Percentiles rank a stretch among this genome's conserved stretches.
Evolutionary conservation across 2,888 invertebrate genomes (phyloP).

Genomic region (Cheilosia pagana): DNA sequence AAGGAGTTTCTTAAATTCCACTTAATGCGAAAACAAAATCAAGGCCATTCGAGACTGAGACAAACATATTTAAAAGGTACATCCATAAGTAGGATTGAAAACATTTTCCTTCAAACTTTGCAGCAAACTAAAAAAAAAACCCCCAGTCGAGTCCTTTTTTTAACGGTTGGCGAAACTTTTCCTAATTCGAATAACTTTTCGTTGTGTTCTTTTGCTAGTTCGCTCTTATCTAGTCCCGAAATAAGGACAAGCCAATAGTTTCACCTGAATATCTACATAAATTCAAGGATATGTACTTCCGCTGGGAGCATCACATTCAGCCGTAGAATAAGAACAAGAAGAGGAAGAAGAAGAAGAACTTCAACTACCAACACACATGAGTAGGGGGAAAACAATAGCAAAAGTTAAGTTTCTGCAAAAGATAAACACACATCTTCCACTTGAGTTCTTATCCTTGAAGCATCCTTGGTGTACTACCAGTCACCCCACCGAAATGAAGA

Average conservation of each 20-base stretch:
- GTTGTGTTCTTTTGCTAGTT: constrained; percentile 28
- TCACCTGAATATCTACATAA: constrained; percentile 67
- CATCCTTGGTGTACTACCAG: constrained; percentile 36
- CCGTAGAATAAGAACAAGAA: constrained; percentile 6
- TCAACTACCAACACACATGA: constrained; percentile 27
- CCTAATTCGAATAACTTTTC: constrained; percentile 67
- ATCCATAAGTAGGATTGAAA: constrained; percentile 24
- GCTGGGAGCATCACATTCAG: constrained; percentile 34
- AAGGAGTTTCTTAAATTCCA: constrained; percentile 39
- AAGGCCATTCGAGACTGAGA: constrained; percentile 14
- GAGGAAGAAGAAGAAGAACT: constrained; percentile 4
- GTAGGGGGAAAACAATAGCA: constrained; percentile 62
- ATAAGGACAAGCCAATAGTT: constrained; percentile 63
- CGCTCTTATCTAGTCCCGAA: constrained; percentile 41
- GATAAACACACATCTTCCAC: constrained; percentile 71
- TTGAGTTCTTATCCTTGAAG: constrained; percentile 69
- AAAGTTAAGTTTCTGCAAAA: constrained; percentile 68
- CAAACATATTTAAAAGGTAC: constrained; percentile 21
- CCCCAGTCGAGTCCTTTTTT: constrained; percentile 43
- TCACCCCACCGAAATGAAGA: constrained; percentile 57
- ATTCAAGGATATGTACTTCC: constrained; percentile 61
- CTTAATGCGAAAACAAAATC: constrained; percentile 44
- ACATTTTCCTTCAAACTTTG: background rate
- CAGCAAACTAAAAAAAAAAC: background rate
- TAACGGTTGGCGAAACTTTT: constrained; percentile 34